Evolutionary conservation across 2,888 invertebrate species (phyloP).

Genomic region (Apamea crenata): DNA sequence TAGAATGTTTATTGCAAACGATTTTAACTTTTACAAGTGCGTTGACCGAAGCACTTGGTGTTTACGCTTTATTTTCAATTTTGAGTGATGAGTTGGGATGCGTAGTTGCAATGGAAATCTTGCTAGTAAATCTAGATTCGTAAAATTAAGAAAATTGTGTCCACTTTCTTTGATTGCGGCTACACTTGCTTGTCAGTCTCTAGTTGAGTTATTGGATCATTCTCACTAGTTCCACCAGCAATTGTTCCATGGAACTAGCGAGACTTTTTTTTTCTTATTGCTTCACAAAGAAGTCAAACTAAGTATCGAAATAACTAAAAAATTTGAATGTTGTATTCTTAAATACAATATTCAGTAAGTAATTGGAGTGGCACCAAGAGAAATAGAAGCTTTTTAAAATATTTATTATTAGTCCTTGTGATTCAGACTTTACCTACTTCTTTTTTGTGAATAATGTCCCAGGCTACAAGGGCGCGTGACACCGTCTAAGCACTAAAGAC

Average conservation of each 20-base stretch:
- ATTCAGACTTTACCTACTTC: too few relatives aligned
- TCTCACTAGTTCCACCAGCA: too few relatives aligned
- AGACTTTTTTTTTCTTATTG: too few relatives aligned
- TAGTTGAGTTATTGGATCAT: too few relatives aligned
- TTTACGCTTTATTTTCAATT: slow-evolving; percentile 42
- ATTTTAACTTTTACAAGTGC: slow-evolving; percentile 75
- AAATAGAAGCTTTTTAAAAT: background rate
- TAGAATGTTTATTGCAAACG: slow-evolving; percentile 74
- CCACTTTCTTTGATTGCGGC: slow-evolving; percentile 30
- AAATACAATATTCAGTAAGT: background rate
- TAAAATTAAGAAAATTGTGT: slow-evolving; percentile 22
- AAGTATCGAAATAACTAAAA: background rate
- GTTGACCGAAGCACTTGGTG: slow-evolving; percentile 66
- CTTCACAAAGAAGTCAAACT: background rate
- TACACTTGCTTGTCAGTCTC: background rate
- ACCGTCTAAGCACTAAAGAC: background rate
- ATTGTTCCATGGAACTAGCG: too few relatives aligned
- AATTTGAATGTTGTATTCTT: background rate
- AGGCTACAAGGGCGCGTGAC: background rate
- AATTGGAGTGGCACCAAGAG: background rate
- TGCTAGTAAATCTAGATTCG: slow-evolving; percentile 32
- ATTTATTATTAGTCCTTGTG: background rate
- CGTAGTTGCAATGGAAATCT: slow-evolving; percentile 35
- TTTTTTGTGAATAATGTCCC: background rate
- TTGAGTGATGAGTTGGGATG: slow-evolving; percentile 24